phyloP scores from a whole-genome alignment of 2,888 invertebrate genomes.

The Macaria notata region DNA sequence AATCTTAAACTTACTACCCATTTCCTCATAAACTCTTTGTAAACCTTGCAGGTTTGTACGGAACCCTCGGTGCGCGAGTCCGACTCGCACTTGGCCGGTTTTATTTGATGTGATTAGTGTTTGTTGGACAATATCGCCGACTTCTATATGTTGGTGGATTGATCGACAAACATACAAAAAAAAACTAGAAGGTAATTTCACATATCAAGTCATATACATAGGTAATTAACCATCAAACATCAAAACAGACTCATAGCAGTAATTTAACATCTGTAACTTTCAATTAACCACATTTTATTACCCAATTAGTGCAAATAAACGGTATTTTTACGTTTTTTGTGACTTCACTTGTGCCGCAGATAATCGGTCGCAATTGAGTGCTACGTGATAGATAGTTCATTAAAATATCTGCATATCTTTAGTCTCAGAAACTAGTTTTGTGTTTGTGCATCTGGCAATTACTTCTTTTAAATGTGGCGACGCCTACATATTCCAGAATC shows the following conservation, averaged over 20 bases:
- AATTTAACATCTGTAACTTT: background rate
- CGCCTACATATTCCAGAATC: constrained; percentile 1
- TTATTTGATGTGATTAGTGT: too few relatives aligned
- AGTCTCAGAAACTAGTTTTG: constrained; percentile 27
- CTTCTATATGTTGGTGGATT: too few relatives aligned
- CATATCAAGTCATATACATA: too few relatives aligned
- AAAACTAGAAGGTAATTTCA: too few relatives aligned
- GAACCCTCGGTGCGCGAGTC: too few relatives aligned
- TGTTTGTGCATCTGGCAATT: constrained; percentile 32
- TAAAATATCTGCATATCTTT: constrained; percentile 45
- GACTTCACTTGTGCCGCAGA: constrained; percentile 21
- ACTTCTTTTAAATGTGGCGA: constrained; percentile 10
- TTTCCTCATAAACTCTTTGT: too few relatives aligned
- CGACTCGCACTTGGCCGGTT: too few relatives aligned
- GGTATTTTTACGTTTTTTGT: constrained; percentile 8
- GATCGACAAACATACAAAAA: too few relatives aligned
- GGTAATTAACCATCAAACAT: too few relatives aligned
- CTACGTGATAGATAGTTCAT: constrained; percentile 38
- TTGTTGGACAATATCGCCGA: too few relatives aligned
- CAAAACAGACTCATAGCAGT: background rate
- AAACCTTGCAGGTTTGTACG: too few relatives aligned
- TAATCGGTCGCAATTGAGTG: constrained; percentile 29
- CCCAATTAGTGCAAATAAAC: constrained; percentile 2
- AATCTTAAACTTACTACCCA: too few relatives aligned
- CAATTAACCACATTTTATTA: constrained; percentile 4